Conservation (phyloP, 2,113 vertebrate species). For the Pangasianodon gigas region DNA sequence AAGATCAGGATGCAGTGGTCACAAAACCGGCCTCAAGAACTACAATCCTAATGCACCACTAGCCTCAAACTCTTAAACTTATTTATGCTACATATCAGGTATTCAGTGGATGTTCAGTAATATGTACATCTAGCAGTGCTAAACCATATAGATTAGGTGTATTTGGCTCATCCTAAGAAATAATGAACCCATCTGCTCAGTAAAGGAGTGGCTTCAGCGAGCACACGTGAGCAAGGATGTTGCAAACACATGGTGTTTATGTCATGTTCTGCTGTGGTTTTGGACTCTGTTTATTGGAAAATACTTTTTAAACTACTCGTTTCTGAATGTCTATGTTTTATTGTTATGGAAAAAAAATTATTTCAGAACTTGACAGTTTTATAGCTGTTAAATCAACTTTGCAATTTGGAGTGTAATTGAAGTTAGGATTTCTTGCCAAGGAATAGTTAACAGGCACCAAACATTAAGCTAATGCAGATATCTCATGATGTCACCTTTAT, state of each 20-base stretch:
- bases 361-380: constrained; percentile 34
- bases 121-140: neutral
- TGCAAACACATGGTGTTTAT: constrained; percentile 24
- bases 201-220: neutral
- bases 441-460: neutral
- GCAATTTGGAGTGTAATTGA: constrained; percentile 14
- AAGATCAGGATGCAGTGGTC: neutral
- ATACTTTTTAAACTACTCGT: constrained; percentile 23
- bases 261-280: constrained; percentile 27
- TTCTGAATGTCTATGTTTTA: constrained; percentile 16
- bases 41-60: neutral
- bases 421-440: neutral
- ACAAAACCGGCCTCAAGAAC: neutral
- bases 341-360: constrained; percentile 12
- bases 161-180: neutral
- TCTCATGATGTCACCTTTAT: constrained; percentile 1
- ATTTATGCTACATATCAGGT: neutral
- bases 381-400: constrained; percentile 13
- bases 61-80: neutral
- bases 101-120: neutral
- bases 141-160: neutral
- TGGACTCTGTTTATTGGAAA: constrained; percentile 22
- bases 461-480: constrained; percentile 1
- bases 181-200: neutral
- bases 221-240: neutral